A percentile compares a stretch with the other conserved stretches of the same genome.
phyloP scores from a whole-genome alignment of 2,113 vertebrate species.

The Neodontobutis hainanensis region DNA sequence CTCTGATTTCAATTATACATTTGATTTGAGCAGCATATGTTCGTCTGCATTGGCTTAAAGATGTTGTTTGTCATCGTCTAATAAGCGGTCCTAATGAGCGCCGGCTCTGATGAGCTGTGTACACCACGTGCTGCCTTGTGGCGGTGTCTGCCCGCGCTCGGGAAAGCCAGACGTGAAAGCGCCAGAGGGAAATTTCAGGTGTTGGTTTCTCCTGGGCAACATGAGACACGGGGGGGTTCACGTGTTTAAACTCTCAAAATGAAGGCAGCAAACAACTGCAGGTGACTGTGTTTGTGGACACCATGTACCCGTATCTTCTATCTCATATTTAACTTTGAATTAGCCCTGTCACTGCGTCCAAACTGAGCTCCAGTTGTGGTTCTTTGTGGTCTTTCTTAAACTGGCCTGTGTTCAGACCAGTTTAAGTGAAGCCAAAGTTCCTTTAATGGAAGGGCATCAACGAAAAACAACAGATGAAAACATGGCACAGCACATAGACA shows the following conservation, averaged over 20 bases:
- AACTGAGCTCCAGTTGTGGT: no score
- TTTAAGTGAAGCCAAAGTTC: no score
- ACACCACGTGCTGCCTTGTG: neutral
- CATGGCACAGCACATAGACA: no score
- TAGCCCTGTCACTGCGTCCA: no score
- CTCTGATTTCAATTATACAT: constrained; percentile 27
- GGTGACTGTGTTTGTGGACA: constrained; percentile 8
- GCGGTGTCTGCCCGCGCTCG: neutral
- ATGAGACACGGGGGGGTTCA: constrained; percentile 28
- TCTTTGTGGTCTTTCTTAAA: no score
- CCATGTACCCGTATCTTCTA: no score
- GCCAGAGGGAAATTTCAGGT: constrained; percentile 30
- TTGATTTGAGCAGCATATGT: constrained; percentile 38
- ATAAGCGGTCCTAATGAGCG: constrained; percentile 36
- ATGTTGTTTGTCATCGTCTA: constrained; percentile 22
- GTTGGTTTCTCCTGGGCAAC: constrained; percentile 37
- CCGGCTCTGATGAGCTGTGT: constrained; percentile 9
- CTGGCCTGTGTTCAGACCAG: no score
- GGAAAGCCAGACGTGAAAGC: constrained; percentile 2
- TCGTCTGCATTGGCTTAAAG: constrained; percentile 28
- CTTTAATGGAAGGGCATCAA: no score
- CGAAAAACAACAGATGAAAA: no score
- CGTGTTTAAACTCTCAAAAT: constrained; percentile 30
- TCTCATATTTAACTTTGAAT: no score
- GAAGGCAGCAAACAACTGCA: constrained; percentile 35